phyloP scores from a whole-genome alignment of 2,797 vertebrate species.

The Channa striata region DNA sequence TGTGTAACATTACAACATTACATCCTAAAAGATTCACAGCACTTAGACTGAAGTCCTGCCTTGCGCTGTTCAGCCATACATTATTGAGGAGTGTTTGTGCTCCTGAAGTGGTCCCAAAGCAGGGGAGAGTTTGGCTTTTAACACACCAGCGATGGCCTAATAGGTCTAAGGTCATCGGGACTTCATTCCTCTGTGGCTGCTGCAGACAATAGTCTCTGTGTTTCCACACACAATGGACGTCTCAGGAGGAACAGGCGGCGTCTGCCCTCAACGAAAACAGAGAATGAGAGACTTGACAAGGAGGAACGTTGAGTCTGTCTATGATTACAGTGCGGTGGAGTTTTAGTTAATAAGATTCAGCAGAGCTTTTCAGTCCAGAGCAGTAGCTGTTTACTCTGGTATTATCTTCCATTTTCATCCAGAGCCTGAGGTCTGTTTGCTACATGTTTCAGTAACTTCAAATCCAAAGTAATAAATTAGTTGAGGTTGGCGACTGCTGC shows the following conservation, averaged over 20 bases:
- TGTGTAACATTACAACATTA: slow-evolving; percentile 49
- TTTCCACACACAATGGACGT: slow-evolving; percentile 33
- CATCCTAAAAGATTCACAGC: slow-evolving; percentile 62
- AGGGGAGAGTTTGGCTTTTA: slow-evolving; percentile 66
- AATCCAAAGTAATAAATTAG: slow-evolving; percentile 43
- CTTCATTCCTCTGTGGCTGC: slow-evolving; percentile 35
- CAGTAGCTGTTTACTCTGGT: neutral
- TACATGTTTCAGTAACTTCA: slow-evolving; percentile 20
- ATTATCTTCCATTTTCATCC: slow-evolving; percentile 4
- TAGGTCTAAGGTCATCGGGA: slow-evolving; percentile 47
- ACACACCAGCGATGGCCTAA: slow-evolving; percentile 43
- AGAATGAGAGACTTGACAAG: slow-evolving; percentile 20
- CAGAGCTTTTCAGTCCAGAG: neutral
- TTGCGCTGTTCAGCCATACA: slow-evolving; percentile 38
- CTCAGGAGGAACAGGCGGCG: slow-evolving; percentile 11
- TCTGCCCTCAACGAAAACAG: slow-evolving; percentile 38
- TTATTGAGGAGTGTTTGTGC: slow-evolving; percentile 66
- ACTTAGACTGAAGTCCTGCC: slow-evolving; percentile 35
- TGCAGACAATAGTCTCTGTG: slow-evolving; percentile 48
- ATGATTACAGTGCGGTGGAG: neutral
- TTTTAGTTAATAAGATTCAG: neutral
- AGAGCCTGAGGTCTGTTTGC: slow-evolving; percentile 4
- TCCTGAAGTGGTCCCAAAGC: slow-evolving; percentile 45
- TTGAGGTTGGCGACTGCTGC: slow-evolving; percentile 40
- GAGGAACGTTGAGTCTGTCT: slow-evolving; percentile 18